Base-by-base conservation (phyloP, 2,113 vertebrate genomes). In the Chunga burmeisteri region DNA sequence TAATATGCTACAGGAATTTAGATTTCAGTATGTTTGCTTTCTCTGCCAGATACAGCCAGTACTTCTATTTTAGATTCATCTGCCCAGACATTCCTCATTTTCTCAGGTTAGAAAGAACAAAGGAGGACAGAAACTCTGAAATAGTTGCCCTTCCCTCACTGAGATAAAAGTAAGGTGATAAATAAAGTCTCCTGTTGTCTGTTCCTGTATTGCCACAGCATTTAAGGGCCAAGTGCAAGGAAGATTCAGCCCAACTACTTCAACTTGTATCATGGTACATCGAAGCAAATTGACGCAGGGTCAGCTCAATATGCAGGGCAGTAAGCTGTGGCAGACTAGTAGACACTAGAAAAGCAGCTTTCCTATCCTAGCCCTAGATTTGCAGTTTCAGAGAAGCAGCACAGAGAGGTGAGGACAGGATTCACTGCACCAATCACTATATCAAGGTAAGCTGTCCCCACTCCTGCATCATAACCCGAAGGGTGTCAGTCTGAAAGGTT, bases 1-100 rank as follows among this genome's bases (percentile, higher is more conserved):
- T 11, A 26, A 47, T 1, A 2, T 34, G 59, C 42, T 42, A 59
- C 29, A 80, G 34, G 49, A 86, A 90, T 52, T 65, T 2, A 40
- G 29, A 79, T 72, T 49, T 62, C 44, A 65, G 10, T 59, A 56
- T n/a, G 68, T n/a, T 32, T 82, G 11, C 23, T 29, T 65, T 34
- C 66, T 73, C 29, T 81, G 55, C 13, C 66, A 78, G 46, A 58
- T 7, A 80, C 0, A 0, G 16, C 10, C 2, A 1, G 16, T 36
- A 46, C 23, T 77, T 53, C 25, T 42, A 6, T 30, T 94, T 71
- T 19, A 59, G 40, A 58, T 2, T 80, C n/a, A 84, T 32, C 27
- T 67, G 11, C 47, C 18, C 47, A 46, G 18, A 56, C 15, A 38
- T 49, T 73, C n/a, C 47, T 84, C 23, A 44, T 47, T 78, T 92